phyloP scores from a whole-genome alignment of 2,113 vertebrate species.

The Prunella fulvescens region DNA sequence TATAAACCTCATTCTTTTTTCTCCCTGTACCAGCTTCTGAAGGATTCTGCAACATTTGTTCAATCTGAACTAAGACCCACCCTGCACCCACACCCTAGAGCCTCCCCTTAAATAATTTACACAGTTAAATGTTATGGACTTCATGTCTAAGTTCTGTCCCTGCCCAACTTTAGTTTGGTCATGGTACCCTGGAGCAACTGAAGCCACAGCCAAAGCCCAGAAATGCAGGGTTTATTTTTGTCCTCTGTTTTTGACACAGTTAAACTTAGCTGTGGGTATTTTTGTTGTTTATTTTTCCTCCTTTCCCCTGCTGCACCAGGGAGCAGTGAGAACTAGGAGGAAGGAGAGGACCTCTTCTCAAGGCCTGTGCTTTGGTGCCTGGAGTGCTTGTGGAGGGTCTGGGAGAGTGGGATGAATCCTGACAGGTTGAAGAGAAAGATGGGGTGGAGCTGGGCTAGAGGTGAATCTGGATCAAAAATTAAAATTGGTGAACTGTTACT shows the following conservation, averaged over 20 bases:
- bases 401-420: not conserved
- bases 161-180: not conserved
- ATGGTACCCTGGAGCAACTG: not conserved
- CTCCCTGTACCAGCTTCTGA: not conserved
- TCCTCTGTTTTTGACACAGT: not conserved
- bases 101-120: not conserved
- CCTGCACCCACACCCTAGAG: accelerated
- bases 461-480: not conserved
- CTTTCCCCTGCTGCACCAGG: not conserved
- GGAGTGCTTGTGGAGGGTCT: not conserved
- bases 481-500: not conserved
- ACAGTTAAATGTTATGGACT: not conserved
- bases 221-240: not conserved
- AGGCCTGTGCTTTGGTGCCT: not conserved
- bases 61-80: not conserved
- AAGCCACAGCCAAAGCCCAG: not conserved
- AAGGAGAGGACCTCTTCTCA: not conserved
- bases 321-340: not conserved
- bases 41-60: not conserved
- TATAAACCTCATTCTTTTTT: not conserved
- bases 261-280: not conserved
- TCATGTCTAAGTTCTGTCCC: not conserved
- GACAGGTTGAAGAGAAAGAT: not conserved
- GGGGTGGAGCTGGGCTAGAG: not conserved
- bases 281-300: not conserved